Base-by-base conservation (phyloP, 2,888 invertebrate species). In the Lithophane socia region DNA sequence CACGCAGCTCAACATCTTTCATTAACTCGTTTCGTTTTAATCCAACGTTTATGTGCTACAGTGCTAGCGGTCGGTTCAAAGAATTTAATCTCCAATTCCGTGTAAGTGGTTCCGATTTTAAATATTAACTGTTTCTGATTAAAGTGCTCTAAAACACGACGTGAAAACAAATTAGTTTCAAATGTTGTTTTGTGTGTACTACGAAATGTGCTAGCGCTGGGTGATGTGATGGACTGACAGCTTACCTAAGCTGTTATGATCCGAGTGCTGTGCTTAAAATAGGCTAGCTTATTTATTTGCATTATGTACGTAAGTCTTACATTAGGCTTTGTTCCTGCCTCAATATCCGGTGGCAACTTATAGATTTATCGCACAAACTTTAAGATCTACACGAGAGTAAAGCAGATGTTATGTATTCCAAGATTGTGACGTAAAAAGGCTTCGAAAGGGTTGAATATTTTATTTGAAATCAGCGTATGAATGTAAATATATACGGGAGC, bases 391-490 rank as follows among this genome's bases (percentile, higher is more conserved):
- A 2, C 42, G 16, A 52, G 7, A 71, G 13, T 29, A 37, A 44
- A 54, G 37, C 61, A 58, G 2, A 29, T 52, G 54, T 16, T 24
- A 56, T 29, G 64, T 70, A 75, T 75, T 73, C 64, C 16, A 72
- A 70, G 54, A 47, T 58, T 12, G 72, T 70, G 52, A 52, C 67
- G 49, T 60, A 67, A 71, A 83, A 73, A 56, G 47, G 44, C 24
- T 80, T 69, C 37, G 67, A 54, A 70, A 66, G 69, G 72, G 58
- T 60, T 81, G 77, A 81, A 84, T 84, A 81, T 81, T 81, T 75
- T 73, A 81, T 83, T 63, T 60, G 16, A 66, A 84, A 77, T 77
- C 84, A 65, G 68, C 44, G 10, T 49, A 69, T 44, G 66, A 56
- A 84, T 80, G 63, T 77, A 63, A 74, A 83, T 74, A 65, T 67